phyloP scores from a whole-genome alignment of 2,113 vertebrate species.

The Xyrauchen texanus region DNA sequence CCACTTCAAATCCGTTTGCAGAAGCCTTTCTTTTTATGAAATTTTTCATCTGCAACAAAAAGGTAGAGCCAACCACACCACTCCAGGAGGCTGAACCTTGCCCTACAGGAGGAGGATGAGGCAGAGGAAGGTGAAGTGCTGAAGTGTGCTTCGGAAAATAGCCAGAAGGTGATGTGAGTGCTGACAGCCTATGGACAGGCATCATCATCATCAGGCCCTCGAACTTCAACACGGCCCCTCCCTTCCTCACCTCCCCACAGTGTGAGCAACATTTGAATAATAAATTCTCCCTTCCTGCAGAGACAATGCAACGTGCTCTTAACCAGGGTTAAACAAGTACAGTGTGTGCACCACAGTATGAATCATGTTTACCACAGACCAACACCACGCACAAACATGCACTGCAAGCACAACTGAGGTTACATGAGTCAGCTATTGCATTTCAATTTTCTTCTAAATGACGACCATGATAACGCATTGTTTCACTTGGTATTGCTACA shows the following conservation, averaged over 20 bases:
- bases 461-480: background rate
- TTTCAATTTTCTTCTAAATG: background rate
- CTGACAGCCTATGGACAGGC: slow-evolving; percentile 61
- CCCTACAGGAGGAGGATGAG: slow-evolving; percentile 39
- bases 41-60: background rate
- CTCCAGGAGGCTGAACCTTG: slow-evolving; percentile 3
- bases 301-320: slow-evolving; percentile 37
- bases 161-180: slow-evolving; percentile 56
- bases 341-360: slow-evolving; percentile 47
- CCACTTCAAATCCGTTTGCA: background rate
- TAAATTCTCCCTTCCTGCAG: slow-evolving; percentile 64
- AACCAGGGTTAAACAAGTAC: slow-evolving; percentile 54
- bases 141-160: slow-evolving; percentile 43
- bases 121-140: slow-evolving; percentile 59
- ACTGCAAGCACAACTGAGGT: slow-evolving; percentile 19
- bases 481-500: background rate
- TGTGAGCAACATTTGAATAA: slow-evolving; percentile 68
- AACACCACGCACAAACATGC: background rate
- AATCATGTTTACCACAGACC: slow-evolving; percentile 45
- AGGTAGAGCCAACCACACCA: slow-evolving; percentile 45
- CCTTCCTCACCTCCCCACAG: slow-evolving; percentile 51
- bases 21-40: background rate
- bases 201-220: slow-evolving; percentile 57
- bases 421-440: background rate
- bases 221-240: slow-evolving; percentile 64